Conservation (phyloP, 2,888 invertebrate species). For the Sarcophaga carnaria region DNA sequence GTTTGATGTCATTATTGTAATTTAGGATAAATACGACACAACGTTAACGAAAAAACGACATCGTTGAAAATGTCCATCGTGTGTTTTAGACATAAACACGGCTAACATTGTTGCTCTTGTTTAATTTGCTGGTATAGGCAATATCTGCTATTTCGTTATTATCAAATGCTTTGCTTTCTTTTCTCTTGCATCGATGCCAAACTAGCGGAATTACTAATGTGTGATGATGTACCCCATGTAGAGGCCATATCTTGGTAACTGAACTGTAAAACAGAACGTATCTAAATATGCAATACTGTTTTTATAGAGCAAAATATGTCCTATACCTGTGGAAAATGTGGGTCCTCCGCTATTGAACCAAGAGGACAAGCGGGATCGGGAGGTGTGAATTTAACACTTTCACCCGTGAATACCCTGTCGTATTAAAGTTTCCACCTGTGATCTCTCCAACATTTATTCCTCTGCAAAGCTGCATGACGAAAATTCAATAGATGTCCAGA, state of each 20-base stretch:
- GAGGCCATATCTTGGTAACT: constrained; percentile 89
- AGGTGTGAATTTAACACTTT: constrained; percentile 97
- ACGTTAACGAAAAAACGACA: constrained; percentile 22
- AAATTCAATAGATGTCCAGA: too few species aligned
- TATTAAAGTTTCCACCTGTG: too few species aligned
- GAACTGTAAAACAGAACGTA: constrained; percentile 84
- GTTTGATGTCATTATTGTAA: constrained; percentile 65
- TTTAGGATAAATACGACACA: constrained; percentile 58
- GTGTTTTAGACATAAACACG: constrained; percentile 60
- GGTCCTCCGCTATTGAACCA: constrained; percentile 86
- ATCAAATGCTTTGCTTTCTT: constrained; percentile 71
- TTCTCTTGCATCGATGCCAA: constrained; percentile 82
- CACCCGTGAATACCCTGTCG: constrained; percentile 90
- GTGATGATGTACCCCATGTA: constrained; percentile 79
- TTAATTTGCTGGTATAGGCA: constrained; percentile 65
- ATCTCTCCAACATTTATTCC: too few species aligned
- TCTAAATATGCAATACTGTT: too few species aligned
- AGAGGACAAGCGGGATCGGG: constrained; percentile 87
- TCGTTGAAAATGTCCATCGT: constrained; percentile 46
- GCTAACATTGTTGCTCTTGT: constrained; percentile 54
- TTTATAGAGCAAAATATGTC: too few species aligned
- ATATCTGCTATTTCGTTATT: constrained; percentile 60
- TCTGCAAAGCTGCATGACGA: too few species aligned
- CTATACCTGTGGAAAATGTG: too few species aligned
- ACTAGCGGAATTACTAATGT: constrained; percentile 84